phyloP scores from a whole-genome alignment of 2,888 invertebrate species.

The Nemurella pictetii region DNA sequence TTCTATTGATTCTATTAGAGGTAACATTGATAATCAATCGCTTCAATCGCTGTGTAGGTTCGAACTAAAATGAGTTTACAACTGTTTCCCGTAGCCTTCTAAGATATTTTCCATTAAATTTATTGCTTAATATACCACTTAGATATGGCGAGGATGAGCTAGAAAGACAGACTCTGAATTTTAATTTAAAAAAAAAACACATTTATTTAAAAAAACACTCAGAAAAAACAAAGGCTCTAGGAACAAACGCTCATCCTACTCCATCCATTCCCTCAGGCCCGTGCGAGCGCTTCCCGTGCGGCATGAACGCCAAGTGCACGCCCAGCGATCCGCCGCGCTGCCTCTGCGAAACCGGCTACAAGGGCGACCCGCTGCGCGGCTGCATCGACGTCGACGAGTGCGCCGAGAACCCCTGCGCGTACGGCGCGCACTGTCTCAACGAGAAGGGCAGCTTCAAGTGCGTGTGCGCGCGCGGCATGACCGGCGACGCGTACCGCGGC shows the following conservation, averaged over 20 bases:
- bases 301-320: slow-evolving; percentile 87
- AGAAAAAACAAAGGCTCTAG: background rate
- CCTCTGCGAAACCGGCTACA: slow-evolving; percentile 83
- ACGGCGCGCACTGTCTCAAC: slow-evolving; percentile 87
- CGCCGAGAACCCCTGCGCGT: slow-evolving; percentile 78
- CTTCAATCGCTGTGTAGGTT: no score
- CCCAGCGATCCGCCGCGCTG: slow-evolving; percentile 88
- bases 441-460: slow-evolving; percentile 85
- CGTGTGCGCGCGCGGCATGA: slow-evolving; percentile 79
- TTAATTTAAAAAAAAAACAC: background rate
- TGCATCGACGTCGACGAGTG: slow-evolving; percentile 89
- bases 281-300: slow-evolving; percentile 87
- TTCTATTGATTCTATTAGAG: no score
- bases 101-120: no score
- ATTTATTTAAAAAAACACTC: background rate
- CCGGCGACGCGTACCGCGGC: slow-evolving; percentile 81
- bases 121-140: no score
- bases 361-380: slow-evolving; percentile 82
- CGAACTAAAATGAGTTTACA: no score
- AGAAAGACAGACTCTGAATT: background rate
- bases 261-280: slow-evolving; percentile 60
- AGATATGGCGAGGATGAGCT: no score
- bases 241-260: background rate
- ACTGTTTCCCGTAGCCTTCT: no score
- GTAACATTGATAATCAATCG: no score